These are phyloP conservation scores for Ahaetulla prasina DNA, from an alignment of 2,113 vertebrate genomes.

Conservation along the genomic window DNA sequence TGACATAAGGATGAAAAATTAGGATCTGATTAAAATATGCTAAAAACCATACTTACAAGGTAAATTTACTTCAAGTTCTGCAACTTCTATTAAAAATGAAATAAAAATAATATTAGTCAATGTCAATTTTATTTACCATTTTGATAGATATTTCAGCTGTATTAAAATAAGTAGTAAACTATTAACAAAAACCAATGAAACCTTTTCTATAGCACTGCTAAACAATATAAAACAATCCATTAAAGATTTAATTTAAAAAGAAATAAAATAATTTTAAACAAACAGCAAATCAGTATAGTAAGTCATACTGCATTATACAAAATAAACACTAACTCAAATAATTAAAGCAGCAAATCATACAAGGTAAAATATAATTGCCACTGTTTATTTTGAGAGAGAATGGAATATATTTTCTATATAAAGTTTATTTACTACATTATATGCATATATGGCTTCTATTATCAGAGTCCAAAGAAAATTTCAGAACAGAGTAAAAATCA, in stretches of 20 bases:
- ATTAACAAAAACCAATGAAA: neutral
- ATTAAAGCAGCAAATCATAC: neutral
- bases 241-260: neutral
- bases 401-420: neutral
- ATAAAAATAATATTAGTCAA: constrained; percentile 49
- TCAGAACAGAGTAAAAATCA: neutral
- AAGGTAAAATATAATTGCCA: neutral
- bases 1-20: neutral
- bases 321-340: neutral
- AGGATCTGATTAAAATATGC: neutral
- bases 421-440: neutral
- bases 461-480: neutral
- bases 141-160: neutral
- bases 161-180: neutral
- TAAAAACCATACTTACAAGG: constrained; percentile 85
- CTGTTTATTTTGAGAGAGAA: neutral
- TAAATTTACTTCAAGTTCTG: constrained; percentile 95
- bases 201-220: neutral
- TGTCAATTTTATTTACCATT: neutral
- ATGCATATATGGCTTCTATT: neutral
- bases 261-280: neutral
- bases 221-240: neutral
- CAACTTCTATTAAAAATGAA: constrained; percentile 84
- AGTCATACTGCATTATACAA: neutral
- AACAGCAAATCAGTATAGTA: neutral